These are phyloP conservation scores for Muscicapa comitata DNA, from an alignment of 2,797 vertebrate genomes.

Conservation along the genomic window DNA sequence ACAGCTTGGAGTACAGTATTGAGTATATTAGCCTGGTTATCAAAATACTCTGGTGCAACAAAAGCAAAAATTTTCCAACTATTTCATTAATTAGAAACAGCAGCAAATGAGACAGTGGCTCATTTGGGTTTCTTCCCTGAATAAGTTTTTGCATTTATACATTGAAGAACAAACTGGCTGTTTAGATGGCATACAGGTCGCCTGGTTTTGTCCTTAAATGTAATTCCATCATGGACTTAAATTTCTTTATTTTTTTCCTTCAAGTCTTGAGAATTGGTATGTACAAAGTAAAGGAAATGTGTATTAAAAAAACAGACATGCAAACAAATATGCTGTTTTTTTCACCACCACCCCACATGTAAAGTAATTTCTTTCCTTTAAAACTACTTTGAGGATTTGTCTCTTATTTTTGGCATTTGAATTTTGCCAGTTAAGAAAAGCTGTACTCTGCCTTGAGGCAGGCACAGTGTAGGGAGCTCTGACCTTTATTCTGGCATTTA, in stretches of 20 bases:
- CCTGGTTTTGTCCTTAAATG: not conserved
- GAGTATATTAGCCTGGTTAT: constrained; percentile 1
- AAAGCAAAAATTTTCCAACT: not conserved
- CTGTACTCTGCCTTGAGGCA: not conserved
- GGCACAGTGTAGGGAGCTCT: not conserved
- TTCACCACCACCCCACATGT: fast-evolving
- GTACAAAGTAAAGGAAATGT: not conserved
- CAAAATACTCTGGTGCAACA: not conserved
- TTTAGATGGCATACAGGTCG: not conserved
- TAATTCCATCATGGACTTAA: not conserved
- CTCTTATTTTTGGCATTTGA: not conserved
- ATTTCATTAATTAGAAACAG: not conserved
- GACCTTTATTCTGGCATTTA: not conserved
- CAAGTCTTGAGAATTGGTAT: not conserved
- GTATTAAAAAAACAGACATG: not conserved
- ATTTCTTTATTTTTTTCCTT: not conserved
- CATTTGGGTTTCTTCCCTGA: not conserved
- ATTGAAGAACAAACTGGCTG: not conserved
- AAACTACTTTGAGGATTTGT: not conserved
- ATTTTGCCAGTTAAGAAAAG: not conserved
- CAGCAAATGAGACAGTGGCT: not conserved
- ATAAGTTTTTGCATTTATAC: not conserved
- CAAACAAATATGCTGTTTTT: not conserved
- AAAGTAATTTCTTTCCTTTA: not conserved
- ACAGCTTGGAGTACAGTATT: not conserved